Evolutionary conservation across 2,113 vertebrate genomes (phyloP).

Genomic region (Heterochromis multidens): DNA sequence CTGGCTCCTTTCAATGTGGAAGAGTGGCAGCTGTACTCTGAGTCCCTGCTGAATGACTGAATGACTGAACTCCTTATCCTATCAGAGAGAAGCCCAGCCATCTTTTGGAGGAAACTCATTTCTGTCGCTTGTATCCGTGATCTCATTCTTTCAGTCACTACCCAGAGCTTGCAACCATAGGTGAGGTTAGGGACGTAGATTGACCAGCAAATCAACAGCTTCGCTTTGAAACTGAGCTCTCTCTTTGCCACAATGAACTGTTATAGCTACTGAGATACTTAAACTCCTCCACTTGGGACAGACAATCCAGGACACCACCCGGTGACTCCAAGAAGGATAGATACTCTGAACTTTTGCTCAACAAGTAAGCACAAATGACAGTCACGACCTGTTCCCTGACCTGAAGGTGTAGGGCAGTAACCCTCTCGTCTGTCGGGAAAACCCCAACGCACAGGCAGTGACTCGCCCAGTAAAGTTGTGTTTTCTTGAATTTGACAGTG

Average conservation of each 20-base stretch:
- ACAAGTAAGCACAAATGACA: not conserved
- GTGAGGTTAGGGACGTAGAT: not conserved
- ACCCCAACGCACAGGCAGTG: not conserved
- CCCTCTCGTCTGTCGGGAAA: fast-evolving
- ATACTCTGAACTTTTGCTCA: not conserved
- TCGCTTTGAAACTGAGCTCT: not conserved
- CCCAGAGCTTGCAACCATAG: not conserved
- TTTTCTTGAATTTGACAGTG: not conserved
- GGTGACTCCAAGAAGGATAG: not conserved
- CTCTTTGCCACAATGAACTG: not conserved
- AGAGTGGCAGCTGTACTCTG: not conserved
- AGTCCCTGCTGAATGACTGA: not conserved
- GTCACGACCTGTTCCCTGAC: no score
- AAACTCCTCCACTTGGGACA: not conserved
- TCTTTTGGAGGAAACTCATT: not conserved
- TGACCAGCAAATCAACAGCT: not conserved
- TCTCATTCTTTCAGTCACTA: not conserved
- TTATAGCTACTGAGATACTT: no score
- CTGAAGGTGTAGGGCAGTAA: not conserved
- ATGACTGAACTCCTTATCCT: not conserved
- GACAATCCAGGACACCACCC: not conserved
- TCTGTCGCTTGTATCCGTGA: fast-evolving
- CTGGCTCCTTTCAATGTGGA: not conserved
- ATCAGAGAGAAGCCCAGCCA: not conserved
- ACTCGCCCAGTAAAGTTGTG: not conserved